Evolutionary conservation across 2,113 vertebrate species (phyloP), one percentile per base, ranked within the genome.

Genomic region (Perca fluviatilis): DNA sequence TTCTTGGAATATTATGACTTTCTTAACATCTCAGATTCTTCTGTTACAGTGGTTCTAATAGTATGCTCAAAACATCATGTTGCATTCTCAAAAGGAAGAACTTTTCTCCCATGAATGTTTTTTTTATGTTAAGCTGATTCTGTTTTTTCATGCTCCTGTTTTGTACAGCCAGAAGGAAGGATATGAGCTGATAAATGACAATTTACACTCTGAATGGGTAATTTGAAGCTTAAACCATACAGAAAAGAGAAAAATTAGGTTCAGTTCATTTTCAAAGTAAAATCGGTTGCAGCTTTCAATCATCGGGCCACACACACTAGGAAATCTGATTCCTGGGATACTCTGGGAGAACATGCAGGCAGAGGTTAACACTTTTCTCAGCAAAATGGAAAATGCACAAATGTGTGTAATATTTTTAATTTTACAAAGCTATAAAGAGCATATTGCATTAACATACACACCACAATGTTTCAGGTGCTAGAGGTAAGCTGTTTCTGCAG

Each of bases 401-500:
- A 2, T 25, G 2, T 11, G 4, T 56, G 4, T 23, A 8, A 25
- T 23, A 6, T n/a, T 58, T 58, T 50, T 61, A 14, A 14, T 49
- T 27, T 23, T 33, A 15, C 23, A 51, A 75, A 30, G 64, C 14
- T 43, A 19, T 9, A 64, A 6, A 64, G 19, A 15, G 5, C 30
- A 46, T 14, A 30, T 46, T 73, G 43, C 63, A 30, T 10, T 30
- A 27, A 80, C 4, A 49, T 46, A 27, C 40, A 60, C 27, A 33
- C 8, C 33, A 79, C 21, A 58, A 54, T 23, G 51, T 63, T 62
- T 64, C 58, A 79, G 74, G 66, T 75, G 68, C 46, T 56, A 8
- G 71, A 77, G 36, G 54, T 75, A 64, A 85, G 67, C 62, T 84
- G 51, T 74, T 76, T 43, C 67, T 66, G 40, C 62, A 79, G 63